These are phyloP conservation scores for Andrena camellia DNA, from an alignment of 2,888 invertebrate species.

Conservation along the genomic window DNA sequence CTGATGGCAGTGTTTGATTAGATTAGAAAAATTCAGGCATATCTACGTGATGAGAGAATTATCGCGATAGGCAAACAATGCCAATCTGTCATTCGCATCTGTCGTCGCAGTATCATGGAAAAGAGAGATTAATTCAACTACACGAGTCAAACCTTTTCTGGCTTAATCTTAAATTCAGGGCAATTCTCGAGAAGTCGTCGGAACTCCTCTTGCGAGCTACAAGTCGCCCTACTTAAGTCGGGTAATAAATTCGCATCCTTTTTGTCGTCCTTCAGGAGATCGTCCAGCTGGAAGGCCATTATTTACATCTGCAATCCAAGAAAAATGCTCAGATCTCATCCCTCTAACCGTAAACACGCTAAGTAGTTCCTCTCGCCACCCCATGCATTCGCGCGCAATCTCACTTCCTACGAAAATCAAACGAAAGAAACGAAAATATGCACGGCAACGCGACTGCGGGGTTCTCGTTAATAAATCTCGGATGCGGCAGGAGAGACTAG, in stretches of 20 bases:
- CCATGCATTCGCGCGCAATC: slow-evolving; percentile 46
- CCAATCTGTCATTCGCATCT: too few relatives aligned
- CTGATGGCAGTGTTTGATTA: too few relatives aligned
- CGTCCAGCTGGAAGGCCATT: slow-evolving; percentile 91
- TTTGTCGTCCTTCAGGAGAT: slow-evolving; percentile 91
- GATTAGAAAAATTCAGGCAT: neutral
- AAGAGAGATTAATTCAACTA: neutral
- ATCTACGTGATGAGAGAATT: neutral
- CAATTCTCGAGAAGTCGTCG: slow-evolving; percentile 93
- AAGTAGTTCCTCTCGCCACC: slow-evolving; percentile 56
- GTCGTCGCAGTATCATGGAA: too few relatives aligned
- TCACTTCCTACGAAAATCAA: slow-evolving; percentile 66
- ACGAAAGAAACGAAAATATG: slow-evolving; percentile 65
- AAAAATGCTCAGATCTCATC: slow-evolving; percentile 48
- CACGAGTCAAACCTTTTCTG: slow-evolving; percentile 89
- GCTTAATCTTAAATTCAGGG: slow-evolving; percentile 95
- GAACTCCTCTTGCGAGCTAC: slow-evolving; percentile 93
- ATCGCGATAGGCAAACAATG: too few relatives aligned
- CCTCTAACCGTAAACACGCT: slow-evolving; percentile 18
- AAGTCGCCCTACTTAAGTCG: slow-evolving; percentile 92
- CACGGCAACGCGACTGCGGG: slow-evolving; percentile 37
- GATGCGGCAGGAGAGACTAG: slow-evolving; percentile 79
- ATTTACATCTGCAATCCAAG: slow-evolving; percentile 71
- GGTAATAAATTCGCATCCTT: slow-evolving; percentile 94
- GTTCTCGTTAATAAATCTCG: slow-evolving; percentile 76